phyloP scores from a whole-genome alignment of 2,888 invertebrate genomes.

The Prenolepis imparis region DNA sequence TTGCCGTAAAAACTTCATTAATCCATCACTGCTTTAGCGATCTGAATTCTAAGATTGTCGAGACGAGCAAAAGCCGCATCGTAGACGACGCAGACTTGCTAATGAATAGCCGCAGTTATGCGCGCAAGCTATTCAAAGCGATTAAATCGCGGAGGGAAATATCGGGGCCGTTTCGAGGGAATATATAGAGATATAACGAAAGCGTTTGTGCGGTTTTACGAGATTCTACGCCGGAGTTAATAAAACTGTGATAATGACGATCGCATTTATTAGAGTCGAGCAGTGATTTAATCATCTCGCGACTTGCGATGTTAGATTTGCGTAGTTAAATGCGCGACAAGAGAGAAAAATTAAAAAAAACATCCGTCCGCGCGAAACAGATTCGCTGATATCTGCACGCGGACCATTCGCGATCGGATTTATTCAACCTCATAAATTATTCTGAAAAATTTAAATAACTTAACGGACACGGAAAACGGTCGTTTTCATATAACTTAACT shows the following conservation, averaged over 20 bases:
- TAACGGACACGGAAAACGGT: slow-evolving; percentile 34
- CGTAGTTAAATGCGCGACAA: not conserved
- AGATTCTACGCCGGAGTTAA: slow-evolving; percentile 35
- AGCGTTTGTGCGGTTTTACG: slow-evolving; percentile 33
- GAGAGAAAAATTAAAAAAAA: slow-evolving; percentile 17
- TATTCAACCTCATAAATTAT: slow-evolving; percentile 40
- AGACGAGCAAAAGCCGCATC: not conserved
- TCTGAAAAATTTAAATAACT: slow-evolving; percentile 36
- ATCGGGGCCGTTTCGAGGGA: not conserved
- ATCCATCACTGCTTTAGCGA: not conserved
- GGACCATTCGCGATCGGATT: slow-evolving; percentile 23
- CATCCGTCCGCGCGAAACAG: slow-evolving; percentile 19
- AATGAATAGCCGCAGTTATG: slow-evolving; percentile 16
- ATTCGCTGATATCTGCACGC: slow-evolving; percentile 31
- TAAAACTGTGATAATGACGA: slow-evolving; percentile 44
- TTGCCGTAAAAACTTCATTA: not conserved
- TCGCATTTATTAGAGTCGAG: slow-evolving; percentile 33
- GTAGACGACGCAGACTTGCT: not conserved
- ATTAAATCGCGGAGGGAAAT: slow-evolving; percentile 29
- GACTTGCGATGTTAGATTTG: slow-evolving; percentile 19
- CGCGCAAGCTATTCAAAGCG: not conserved
- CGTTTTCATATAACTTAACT: slow-evolving; percentile 43
- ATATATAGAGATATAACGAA: slow-evolving; percentile 10
- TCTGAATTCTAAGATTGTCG: not conserved
- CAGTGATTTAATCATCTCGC: slow-evolving; percentile 41